A percentile compares a stretch with the other conserved stretches of the same genome.
Conservation (phyloP, 64 coral and sea anemone species). For the Pachyseris speciosa region DNA sequence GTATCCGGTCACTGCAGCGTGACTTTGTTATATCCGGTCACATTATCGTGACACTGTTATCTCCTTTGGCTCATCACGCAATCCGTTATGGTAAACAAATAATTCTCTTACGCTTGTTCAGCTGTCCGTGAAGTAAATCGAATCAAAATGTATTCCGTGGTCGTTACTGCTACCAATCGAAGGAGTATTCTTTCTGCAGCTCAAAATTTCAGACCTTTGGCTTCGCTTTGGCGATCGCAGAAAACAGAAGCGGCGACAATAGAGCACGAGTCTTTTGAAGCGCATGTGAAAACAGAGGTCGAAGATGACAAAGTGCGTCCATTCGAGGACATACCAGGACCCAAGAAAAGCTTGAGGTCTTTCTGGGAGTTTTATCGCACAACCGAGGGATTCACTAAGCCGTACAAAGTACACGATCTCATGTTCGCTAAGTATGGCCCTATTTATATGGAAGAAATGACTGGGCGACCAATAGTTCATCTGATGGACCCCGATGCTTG, state of each 20-base stretch:
- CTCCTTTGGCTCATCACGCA: too few relatives aligned
- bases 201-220: neutral
- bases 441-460: slow-evolving; percentile 24
- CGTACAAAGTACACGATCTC: neutral
- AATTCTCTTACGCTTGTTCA: too few relatives aligned
- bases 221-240: neutral
- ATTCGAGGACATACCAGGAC: slow-evolving; percentile 59
- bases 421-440: slow-evolving; percentile 42
- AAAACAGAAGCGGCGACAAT: neutral
- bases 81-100: too few relatives aligned
- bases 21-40: too few relatives aligned
- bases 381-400: slow-evolving; percentile 13
- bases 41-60: too few relatives aligned
- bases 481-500: slow-evolving; percentile 23
- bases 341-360: neutral
- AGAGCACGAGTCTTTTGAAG: neutral
- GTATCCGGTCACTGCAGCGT: too few relatives aligned
- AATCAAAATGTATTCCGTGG: too few relatives aligned
- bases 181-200: neutral
- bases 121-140: too few relatives aligned
- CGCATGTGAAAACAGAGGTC: neutral
- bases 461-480: neutral
- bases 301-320: neutral
- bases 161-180: neutral
- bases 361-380: neutral